Evolutionary conservation across 2,888 invertebrate species (phyloP).

Genomic region (Parapristionchus giblindavisi): DNA sequence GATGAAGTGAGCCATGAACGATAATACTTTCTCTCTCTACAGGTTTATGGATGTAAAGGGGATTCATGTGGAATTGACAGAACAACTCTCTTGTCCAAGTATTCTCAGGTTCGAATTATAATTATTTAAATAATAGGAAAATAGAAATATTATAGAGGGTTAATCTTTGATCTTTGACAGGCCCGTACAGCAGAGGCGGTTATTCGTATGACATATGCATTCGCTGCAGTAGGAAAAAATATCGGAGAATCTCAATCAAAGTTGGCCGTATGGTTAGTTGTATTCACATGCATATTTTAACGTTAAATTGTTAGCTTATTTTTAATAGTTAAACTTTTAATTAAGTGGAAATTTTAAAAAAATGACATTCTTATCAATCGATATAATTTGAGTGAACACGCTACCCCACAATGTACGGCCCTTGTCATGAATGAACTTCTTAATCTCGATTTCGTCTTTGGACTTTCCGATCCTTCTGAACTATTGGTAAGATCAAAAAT

Average conservation of each 20-base stretch:
- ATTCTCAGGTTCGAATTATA: constrained; percentile 8
- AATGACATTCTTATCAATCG: too few species aligned
- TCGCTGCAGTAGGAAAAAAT: constrained; percentile 59
- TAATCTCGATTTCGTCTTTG: constrained; percentile 56
- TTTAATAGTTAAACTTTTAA: too few species aligned
- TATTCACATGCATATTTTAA: neutral
- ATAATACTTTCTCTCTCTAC: neutral
- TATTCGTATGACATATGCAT: constrained; percentile 65
- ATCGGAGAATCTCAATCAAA: constrained; percentile 55
- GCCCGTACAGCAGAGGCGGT: constrained; percentile 58
- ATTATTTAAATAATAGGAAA: neutral
- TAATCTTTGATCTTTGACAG: constrained; percentile 37
- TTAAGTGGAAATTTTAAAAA: too few species aligned
- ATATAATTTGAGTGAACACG: constrained; percentile 46
- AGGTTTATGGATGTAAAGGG: constrained; percentile 35
- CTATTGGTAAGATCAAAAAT: constrained; percentile 30
- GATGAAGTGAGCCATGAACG: neutral
- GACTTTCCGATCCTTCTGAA: constrained; percentile 55
- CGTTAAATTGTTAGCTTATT: neutral
- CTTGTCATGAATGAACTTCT: constrained; percentile 54
- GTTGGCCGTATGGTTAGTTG: constrained; percentile 51
- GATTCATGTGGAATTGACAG: constrained; percentile 19
- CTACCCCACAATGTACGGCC: constrained; percentile 54
- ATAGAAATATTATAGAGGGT: neutral
- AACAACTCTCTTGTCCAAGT: constrained; percentile 15